Evolutionary conservation across 2,113 vertebrate genomes (phyloP).

Genomic region (Scortum barcoo): DNA sequence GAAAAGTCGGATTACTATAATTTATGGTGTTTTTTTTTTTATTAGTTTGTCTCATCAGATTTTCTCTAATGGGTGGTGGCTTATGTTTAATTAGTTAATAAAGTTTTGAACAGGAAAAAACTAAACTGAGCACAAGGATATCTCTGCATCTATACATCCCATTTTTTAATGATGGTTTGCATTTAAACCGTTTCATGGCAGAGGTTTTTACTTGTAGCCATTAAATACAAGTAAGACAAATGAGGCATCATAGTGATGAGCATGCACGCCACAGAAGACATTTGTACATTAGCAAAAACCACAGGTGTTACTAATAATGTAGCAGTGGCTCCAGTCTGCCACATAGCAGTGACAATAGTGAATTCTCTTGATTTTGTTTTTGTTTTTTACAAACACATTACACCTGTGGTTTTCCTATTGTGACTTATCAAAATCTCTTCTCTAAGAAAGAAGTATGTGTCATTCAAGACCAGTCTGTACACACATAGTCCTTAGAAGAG

Average conservation of each 20-base stretch:
- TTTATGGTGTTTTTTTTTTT: not conserved
- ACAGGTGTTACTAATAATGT: not conserved
- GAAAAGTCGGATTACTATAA: not conserved
- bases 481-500: not conserved
- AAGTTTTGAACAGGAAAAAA: not conserved
- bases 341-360: not conserved
- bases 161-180: not conserved
- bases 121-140: not conserved
- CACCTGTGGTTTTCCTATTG: not conserved
- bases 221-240: not conserved
- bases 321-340: not conserved
- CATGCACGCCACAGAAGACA: not conserved
- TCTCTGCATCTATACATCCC: not conserved
- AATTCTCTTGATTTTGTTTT: too few relatives aligned
- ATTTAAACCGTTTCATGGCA: not conserved
- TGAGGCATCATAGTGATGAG: not conserved
- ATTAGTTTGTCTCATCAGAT: not conserved
- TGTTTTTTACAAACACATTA: not conserved
- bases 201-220: not conserved
- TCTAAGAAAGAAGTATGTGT: not conserved
- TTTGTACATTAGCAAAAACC: not conserved
- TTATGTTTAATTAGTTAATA: constrained; percentile 10
- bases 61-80: not conserved
- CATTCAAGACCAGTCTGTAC: too few relatives aligned
- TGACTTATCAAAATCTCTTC: not conserved